phyloP scores from a whole-genome alignment of 2,888 invertebrate species.

The Xanthorhoe designata region DNA sequence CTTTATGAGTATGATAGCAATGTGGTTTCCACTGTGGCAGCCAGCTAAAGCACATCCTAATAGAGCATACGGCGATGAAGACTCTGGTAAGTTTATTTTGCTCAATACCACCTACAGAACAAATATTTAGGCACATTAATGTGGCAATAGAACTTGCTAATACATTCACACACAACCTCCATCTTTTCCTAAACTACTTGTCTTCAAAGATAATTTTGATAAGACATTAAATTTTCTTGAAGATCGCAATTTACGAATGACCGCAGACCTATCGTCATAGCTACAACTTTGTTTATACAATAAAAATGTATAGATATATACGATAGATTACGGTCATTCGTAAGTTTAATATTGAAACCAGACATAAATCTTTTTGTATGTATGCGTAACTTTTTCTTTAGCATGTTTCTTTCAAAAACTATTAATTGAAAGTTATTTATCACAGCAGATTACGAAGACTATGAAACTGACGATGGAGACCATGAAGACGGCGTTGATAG shows the following conservation, averaged over 20 bases:
- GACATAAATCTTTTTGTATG: no score
- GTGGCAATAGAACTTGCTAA: no score
- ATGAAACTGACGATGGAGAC: slow-evolving; percentile 72
- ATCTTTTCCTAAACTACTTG: no score
- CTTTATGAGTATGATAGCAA: slow-evolving; percentile 76
- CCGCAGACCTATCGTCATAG: no score
- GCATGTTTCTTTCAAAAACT: not conserved
- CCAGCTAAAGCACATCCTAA: slow-evolving; percentile 63
- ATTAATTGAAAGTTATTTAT: not conserved
- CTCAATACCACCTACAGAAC: not conserved
- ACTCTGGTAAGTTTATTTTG: slow-evolving; percentile 65
- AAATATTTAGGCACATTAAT: not conserved
- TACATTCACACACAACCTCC: no score
- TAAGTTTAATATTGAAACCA: no score
- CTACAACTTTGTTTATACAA: no score
- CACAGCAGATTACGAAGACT: slow-evolving; percentile 74
- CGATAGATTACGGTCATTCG: no score
- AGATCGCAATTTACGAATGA: no score
- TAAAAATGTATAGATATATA: no score
- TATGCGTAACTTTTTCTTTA: not conserved
- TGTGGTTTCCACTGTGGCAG: slow-evolving; percentile 82
- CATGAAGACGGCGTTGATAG: slow-evolving; percentile 69
- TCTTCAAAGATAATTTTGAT: no score
- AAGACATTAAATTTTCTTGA: no score
- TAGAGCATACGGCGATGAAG: slow-evolving; percentile 81